Evolutionary conservation across 2,888 invertebrate species (phyloP), one percentile per base, ranked within the genome.

Genomic region (Lasioglossum zephyrum): DNA sequence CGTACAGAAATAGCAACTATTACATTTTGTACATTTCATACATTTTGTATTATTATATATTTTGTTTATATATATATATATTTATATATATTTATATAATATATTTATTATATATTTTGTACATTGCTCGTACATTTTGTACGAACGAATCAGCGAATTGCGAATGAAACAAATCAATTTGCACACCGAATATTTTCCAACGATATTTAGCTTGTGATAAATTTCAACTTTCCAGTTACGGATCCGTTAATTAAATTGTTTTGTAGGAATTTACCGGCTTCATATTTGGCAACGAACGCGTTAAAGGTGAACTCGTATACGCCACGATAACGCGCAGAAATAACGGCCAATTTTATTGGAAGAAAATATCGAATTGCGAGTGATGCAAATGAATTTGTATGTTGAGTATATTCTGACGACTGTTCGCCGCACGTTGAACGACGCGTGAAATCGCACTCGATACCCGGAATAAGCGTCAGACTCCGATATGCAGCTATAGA

Each of bases 391-490:
- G 31, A 6, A 31, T 63, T 16, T 31, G 16, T 31, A 31, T 4
- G 26, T 16, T 11, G 13, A 26, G 4, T 63, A 63, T 31, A 31
- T 16, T 26, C 1, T 0, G 26, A 63, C 26, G 60, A 63, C 60
- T 13, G 26, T 26, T 31, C 5, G 26, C 6, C 16, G 60, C 5
- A 13, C 53, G 2, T 22, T 22, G 53, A 22, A 53, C 22, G 22
- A 13, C 4, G 26, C 60, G 26, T 31, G 4, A 31, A 63, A 0
- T 63, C 60, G 60, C 31, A 26, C 26, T 31, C 60, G 26, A 63
- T 63, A 63, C 26, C 26, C 16, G 60, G 60, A 63, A 63, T 13
- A 31, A 63, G 60, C 60, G 60, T 63, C 60, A 63, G 60, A 63
- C 16, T 63, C 5, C 60, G 26, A 63, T 63, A 63, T 63, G 60